These are phyloP conservation scores for Invenusta paracnida DNA, from an alignment of 2,888 invertebrate species.

Conservation along the genomic window DNA sequence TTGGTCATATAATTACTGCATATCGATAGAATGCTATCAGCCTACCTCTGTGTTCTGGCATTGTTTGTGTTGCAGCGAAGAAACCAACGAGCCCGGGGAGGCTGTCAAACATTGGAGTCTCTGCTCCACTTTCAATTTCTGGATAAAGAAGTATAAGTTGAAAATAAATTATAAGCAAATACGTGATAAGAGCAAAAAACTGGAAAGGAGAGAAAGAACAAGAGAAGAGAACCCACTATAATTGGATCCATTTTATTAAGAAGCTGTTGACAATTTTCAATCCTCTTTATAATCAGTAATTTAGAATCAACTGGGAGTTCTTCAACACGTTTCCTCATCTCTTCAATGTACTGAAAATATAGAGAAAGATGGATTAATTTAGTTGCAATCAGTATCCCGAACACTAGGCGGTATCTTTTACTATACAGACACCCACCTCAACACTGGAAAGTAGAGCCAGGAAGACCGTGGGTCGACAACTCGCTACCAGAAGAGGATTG, in stretches of 20 bases:
- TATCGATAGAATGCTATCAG: too few species aligned
- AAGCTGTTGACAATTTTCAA: background rate
- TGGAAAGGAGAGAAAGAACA: too few species aligned
- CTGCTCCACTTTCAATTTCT: background rate
- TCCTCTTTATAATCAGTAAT: background rate
- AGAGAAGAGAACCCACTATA: background rate
- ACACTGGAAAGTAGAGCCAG: background rate
- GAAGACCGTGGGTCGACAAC: background rate
- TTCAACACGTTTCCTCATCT: background rate
- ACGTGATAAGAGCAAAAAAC: too few species aligned
- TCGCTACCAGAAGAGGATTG: background rate
- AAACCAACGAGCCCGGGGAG: too few species aligned
- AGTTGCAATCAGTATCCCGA: background rate
- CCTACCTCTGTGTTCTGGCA: too few species aligned
- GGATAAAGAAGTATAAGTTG: background rate
- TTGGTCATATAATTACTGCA: too few species aligned
- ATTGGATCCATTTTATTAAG: background rate
- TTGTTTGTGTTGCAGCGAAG: too few species aligned
- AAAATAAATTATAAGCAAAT: too few species aligned
- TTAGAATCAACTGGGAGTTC: background rate
- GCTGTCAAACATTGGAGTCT: background rate
- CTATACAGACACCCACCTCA: background rate
- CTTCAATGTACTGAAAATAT: background rate
- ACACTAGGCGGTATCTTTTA: too few species aligned
- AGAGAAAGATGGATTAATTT: background rate